Base-by-base conservation (phyloP, 1,140 invertebrate genomes). In the Halesus radiatus region DNA sequence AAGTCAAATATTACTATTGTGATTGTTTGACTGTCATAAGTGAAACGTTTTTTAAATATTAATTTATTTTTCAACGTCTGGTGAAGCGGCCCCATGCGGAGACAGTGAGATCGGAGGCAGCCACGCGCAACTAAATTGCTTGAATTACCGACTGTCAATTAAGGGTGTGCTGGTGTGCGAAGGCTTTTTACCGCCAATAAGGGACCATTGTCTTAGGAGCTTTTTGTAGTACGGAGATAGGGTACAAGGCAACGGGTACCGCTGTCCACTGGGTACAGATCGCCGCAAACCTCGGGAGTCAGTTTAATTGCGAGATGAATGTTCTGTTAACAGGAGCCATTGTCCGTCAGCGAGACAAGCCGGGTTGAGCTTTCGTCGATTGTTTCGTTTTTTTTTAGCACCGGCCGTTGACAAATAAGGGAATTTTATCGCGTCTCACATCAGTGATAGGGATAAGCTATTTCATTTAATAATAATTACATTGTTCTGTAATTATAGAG, bases 71-170 rank as follows among this genome's bases (percentile, higher is more conserved):
- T 7, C 8, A 7, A 45, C 37, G 37, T 45, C 8, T 45, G 37
- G 37, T 45, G 37, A 45, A 45, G 37, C 37, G 37, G 37, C 37
- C 37, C 10, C 10, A 45, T 13, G 10, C 3, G 3, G 10, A 45
- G 37, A 8, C 7, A 45, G 8, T 10, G 3, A 45, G 8, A 13
- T 45, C 50, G 18, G 45, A 29, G 50, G 20, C 3, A 50, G 72
- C 62, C 62, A 74, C 45, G 53, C 72, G 72, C 72, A 74, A 26
- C 52, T 74, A 18, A 75, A 75, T 75, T 75, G 73, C 22, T 22
- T 75, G 73, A 75, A 76, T 62, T 64, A 64, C 74, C 58, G n/a
- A 50, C 58, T 64, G 74, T 64, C 58, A 76, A 76, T 76, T 76
- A 76, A 76, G 10, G 60, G n/a, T 29, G 74, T 64, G 56, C 13